A percentile compares a stretch with the other conserved stretches of the same genome.
phyloP scores from a whole-genome alignment of 2,888 invertebrate species.

The Sylvicola cinctus region DNA sequence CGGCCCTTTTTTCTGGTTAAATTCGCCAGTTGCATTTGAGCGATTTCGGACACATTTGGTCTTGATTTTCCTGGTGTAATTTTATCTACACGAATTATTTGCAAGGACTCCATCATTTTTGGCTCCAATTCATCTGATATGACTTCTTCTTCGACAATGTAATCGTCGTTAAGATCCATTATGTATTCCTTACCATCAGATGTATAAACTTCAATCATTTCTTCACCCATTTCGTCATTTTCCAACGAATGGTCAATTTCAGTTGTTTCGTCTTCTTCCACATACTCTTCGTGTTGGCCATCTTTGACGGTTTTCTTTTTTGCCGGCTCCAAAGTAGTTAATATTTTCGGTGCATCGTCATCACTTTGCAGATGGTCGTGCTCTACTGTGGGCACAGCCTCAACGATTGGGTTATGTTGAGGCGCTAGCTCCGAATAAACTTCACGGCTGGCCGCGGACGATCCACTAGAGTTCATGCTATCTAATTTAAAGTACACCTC shows the following conservation, averaged over 20 bases:
- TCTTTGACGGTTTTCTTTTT: neutral
- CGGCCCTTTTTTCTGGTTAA: neutral
- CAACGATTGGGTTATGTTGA: too few species aligned
- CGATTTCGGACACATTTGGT: too few species aligned
- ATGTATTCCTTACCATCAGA: neutral
- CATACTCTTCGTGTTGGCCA: neutral
- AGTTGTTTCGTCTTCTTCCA: neutral
- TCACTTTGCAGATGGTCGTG: neutral
- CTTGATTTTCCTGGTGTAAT: neutral
- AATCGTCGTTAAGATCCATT: neutral
- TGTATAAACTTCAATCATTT: neutral
- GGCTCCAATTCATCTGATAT: conserved; percentile 1
- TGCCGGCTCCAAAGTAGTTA: conserved; percentile 3
- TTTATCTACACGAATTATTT: neutral
- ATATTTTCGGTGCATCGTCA: conserved; percentile 2
- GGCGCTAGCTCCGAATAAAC: too few species aligned
- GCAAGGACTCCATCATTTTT: neutral
- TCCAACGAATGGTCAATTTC: neutral
- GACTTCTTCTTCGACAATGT: neutral
- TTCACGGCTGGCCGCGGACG: too few species aligned
- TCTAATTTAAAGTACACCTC: too few species aligned
- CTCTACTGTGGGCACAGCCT: neutral
- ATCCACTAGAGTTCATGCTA: too few species aligned
- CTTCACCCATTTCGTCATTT: neutral
- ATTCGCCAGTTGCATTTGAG: neutral